A percentile compares a stretch with the other conserved stretches of the same genome.
Evolutionary conservation across 2,797 vertebrate genomes (phyloP).

Genomic region (Protonibea diacanthus): DNA sequence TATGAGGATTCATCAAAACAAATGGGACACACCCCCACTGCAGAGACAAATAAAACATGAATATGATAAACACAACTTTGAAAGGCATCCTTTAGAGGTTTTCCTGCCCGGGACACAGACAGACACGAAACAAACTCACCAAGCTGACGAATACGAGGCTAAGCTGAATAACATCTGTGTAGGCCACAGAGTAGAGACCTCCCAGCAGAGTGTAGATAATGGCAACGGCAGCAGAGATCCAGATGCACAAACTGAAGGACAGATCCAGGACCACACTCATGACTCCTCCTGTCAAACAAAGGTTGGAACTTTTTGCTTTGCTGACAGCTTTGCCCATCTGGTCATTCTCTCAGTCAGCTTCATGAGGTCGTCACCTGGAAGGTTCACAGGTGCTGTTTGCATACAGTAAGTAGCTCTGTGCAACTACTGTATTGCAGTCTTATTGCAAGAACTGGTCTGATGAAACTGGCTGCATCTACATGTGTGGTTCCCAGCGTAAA

Average conservation of each 20-base stretch:
- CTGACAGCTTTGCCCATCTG: no score
- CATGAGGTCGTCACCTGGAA: no score
- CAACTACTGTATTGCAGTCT: background rate
- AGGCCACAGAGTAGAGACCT: slow-evolving; percentile 81
- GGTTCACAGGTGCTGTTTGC: no score
- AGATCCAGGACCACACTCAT: slow-evolving; percentile 82
- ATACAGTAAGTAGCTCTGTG: background rate
- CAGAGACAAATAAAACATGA: background rate
- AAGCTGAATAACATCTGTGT: slow-evolving; percentile 80
- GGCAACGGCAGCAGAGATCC: slow-evolving; percentile 76
- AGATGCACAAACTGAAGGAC: slow-evolving; percentile 64
- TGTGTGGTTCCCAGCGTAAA: no score
- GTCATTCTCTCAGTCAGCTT: no score
- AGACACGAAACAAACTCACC: slow-evolving; percentile 56
- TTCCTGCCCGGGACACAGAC: background rate
- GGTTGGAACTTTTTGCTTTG: no score
- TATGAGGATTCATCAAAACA: slow-evolving; percentile 72
- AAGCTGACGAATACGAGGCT: slow-evolving; percentile 78
- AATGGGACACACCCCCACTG: slow-evolving; percentile 79
- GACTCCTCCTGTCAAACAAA: slow-evolving; percentile 72
- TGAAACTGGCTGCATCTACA: no score
- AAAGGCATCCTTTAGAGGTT: background rate
- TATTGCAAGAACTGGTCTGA: no score
- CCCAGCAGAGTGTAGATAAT: slow-evolving; percentile 76
- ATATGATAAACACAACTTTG: background rate